These are phyloP conservation scores for Scolopax rusticola DNA, from an alignment of 2,797 vertebrate species.

Conservation along the genomic window DNA sequence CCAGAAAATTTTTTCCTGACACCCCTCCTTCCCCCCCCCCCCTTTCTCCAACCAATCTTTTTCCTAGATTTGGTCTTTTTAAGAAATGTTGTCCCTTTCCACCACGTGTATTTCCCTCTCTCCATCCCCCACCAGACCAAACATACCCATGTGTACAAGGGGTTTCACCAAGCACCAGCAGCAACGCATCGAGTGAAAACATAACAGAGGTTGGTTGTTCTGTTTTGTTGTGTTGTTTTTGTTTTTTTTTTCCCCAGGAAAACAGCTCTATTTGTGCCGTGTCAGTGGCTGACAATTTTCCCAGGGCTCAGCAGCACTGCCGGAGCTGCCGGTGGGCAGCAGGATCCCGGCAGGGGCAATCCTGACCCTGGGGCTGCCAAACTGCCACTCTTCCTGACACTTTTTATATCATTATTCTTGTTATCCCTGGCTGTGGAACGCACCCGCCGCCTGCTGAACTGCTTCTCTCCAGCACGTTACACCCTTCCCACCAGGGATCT, in stretches of 20 bases:
- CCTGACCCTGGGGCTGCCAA: neutral
- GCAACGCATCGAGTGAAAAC: neutral
- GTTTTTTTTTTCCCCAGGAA: neutral
- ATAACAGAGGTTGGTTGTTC: too few relatives aligned
- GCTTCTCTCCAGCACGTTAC: too few relatives aligned
- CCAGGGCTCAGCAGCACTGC: neutral
- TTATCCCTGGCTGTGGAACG: neutral
- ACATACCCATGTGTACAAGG: rapidly evolving
- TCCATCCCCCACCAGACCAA: neutral
- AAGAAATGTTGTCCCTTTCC: neutral
- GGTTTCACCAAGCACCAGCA: neutral
- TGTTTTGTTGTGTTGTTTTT: neutral
- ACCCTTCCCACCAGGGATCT: neutral
- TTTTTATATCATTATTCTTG: neutral
- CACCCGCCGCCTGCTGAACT: neutral
- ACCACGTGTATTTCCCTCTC: neutral
- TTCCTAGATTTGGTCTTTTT: neutral
- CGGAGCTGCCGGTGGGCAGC: neutral
- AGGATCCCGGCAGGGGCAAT: neutral
- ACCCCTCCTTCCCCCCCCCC: too few relatives aligned
- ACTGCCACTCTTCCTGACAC: neutral
- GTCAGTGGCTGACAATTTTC: neutral
- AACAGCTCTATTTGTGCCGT: neutral
- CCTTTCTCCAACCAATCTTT: neutral
- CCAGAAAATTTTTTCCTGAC: neutral